Evolutionary conservation across 2,888 invertebrate genomes (phyloP).

Genomic region (Rugalucina vietnamica): DNA sequence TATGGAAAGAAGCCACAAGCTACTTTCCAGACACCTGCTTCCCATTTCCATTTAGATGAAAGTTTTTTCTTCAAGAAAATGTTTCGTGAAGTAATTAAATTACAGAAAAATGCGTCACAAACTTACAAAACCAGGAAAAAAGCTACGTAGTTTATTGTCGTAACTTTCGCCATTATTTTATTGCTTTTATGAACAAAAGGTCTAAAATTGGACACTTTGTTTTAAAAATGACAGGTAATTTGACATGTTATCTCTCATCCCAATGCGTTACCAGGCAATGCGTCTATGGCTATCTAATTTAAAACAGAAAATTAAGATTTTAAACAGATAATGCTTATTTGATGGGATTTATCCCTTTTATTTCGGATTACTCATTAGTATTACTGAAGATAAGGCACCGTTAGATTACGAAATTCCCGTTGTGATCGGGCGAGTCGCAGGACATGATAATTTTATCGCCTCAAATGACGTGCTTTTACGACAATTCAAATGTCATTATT

Average conservation of each 20-base stretch:
- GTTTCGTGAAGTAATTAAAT: too few species aligned
- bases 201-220: background rate
- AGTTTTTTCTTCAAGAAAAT: background rate
- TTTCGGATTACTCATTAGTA: constrained; percentile 33
- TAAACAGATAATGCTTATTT: constrained; percentile 37
- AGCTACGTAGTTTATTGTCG: too few species aligned
- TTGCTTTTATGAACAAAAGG: background rate
- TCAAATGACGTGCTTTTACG: background rate
- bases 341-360: constrained; percentile 30
- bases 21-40: background rate
- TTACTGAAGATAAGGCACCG: constrained; percentile 24
- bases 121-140: too few species aligned
- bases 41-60: background rate
- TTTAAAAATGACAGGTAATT: constrained; percentile 7
- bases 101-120: too few species aligned
- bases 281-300: constrained; percentile 7
- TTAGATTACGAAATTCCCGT: constrained; percentile 24
- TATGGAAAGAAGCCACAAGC: background rate
- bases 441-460: background rate
- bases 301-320: constrained; percentile 24
- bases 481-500: too few species aligned
- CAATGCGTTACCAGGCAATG: constrained; percentile 16
- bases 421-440: constrained; percentile 29
- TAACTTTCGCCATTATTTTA: background rate
- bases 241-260: background rate